Evolutionary conservation across 1,140 invertebrate species (phyloP).

Genomic region (Drosophila fuyamai): DNA sequence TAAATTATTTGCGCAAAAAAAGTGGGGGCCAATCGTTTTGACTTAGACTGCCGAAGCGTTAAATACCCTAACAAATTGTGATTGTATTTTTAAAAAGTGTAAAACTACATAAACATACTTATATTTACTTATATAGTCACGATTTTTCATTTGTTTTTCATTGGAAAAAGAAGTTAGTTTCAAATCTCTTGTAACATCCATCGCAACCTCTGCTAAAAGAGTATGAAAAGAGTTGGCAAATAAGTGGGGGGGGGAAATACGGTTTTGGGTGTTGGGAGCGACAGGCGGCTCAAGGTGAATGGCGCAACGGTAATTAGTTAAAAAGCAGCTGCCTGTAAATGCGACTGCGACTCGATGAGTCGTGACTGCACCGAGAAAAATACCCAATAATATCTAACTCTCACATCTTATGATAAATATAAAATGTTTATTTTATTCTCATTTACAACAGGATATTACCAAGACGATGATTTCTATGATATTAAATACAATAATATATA

Average conservation of each 20-base stretch:
- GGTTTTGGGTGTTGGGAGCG: slow-evolving; percentile 69
- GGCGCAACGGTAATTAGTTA: slow-evolving; percentile 78
- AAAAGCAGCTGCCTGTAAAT: slow-evolving; percentile 60
- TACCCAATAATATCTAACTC: neutral
- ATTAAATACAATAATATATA: too few relatives aligned
- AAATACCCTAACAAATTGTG: neutral
- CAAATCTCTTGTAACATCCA: too few relatives aligned
- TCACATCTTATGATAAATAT: too few relatives aligned
- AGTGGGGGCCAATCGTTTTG: neutral
- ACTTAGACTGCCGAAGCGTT: neutral
- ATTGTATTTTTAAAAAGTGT: neutral
- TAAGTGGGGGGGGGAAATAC: slow-evolving; percentile 8
- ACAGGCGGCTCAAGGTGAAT: slow-evolving; percentile 76
- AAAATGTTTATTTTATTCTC: too few relatives aligned
- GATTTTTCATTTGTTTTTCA: too few relatives aligned
- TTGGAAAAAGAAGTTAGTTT: too few relatives aligned
- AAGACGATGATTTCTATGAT: too few relatives aligned
- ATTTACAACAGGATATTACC: too few relatives aligned
- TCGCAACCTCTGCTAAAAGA: neutral
- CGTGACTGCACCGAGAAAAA: slow-evolving; percentile 38
- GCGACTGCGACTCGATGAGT: slow-evolving; percentile 43
- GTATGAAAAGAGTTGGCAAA: slow-evolving; percentile 34
- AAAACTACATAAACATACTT: too few relatives aligned
- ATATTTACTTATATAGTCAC: too few relatives aligned
- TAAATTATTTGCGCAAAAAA: slow-evolving; percentile 66